Evolutionary conservation across 2,888 invertebrate species (phyloP).

Genomic region (Conops quadrifasciatus): DNA sequence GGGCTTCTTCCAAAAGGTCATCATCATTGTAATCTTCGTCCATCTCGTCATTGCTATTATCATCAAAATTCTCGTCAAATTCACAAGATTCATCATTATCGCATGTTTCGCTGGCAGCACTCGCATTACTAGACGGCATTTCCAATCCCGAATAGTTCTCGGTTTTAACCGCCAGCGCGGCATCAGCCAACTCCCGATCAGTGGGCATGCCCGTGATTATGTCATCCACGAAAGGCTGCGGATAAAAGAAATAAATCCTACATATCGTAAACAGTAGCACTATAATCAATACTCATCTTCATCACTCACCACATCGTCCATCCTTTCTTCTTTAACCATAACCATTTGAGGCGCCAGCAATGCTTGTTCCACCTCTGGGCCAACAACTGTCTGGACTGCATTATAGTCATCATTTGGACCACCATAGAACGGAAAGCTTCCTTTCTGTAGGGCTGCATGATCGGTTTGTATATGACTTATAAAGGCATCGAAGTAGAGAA

Average conservation of each 20-base stretch:
- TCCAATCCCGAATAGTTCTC: conserved; percentile 51
- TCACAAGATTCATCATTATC: conserved; percentile 43
- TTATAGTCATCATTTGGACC: conserved; percentile 29
- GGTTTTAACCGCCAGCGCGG: conserved; percentile 47
- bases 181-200: conserved; percentile 42
- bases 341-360: conserved; percentile 57
- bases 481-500: conserved; percentile 60
- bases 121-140: conserved; percentile 29
- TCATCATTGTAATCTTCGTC: conserved; percentile 54
- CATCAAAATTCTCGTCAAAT: conserved; percentile 27
- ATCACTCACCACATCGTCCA: conserved; percentile 39
- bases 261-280: background rate
- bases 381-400: conserved; percentile 38
- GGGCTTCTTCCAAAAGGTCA: conserved; percentile 58
- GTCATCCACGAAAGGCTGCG: conserved; percentile 16
- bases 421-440: conserved; percentile 22
- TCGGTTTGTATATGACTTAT: conserved; percentile 58
- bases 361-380: conserved; percentile 52
- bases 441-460: conserved; percentile 46
- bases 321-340: conserved; percentile 49
- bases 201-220: conserved; percentile 35
- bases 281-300: background rate
- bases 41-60: conserved; percentile 29
- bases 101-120: conserved; percentile 40
- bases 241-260: background rate